A percentile compares a stretch with the other conserved stretches of the same genome.
phyloP scores from a whole-genome alignment of 2,888 invertebrate species.

The Iselma pallidipennis region DNA sequence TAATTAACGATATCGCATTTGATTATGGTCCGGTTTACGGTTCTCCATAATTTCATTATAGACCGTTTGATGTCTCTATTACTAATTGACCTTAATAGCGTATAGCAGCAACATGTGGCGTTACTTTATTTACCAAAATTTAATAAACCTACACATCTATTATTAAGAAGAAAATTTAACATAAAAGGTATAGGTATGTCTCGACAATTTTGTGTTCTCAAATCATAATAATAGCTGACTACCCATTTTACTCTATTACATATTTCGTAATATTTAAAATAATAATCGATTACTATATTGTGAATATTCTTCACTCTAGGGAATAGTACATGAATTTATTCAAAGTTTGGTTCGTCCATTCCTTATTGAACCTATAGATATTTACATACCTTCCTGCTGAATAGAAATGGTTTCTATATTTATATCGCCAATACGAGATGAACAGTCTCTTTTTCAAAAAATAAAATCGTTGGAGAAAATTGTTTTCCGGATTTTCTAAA shows the following conservation, averaged over 20 bases:
- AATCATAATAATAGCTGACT: too few species aligned
- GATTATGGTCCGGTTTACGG: slow-evolving; percentile 29
- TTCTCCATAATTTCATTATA: slow-evolving; percentile 30
- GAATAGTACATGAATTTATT: not conserved
- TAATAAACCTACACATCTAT: not conserved
- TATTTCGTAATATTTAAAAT: too few species aligned
- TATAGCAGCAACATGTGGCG: slow-evolving; percentile 28
- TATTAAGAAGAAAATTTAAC: not conserved
- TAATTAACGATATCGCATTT: slow-evolving; percentile 24
- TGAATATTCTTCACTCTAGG: too few species aligned
- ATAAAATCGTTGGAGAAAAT: not conserved
- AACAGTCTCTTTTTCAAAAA: not conserved
- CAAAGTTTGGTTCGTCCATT: not conserved
- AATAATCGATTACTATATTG: too few species aligned
- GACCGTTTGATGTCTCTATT: slow-evolving; percentile 28
- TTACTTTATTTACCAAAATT: slow-evolving; percentile 17
- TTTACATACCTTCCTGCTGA: not conserved
- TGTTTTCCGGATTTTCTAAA: slow-evolving; percentile 10
- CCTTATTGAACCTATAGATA: not conserved
- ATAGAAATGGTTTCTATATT: slow-evolving; percentile 3
- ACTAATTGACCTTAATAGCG: slow-evolving; percentile 29
- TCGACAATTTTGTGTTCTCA: too few species aligned
- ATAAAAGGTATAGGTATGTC: too few species aligned
- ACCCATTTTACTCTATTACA: too few species aligned
- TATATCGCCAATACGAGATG: not conserved